Evolutionary conservation across 2,888 invertebrate genomes (phyloP), one percentile per base, ranked within the genome.

Genomic region (Girardia tigrina): DNA sequence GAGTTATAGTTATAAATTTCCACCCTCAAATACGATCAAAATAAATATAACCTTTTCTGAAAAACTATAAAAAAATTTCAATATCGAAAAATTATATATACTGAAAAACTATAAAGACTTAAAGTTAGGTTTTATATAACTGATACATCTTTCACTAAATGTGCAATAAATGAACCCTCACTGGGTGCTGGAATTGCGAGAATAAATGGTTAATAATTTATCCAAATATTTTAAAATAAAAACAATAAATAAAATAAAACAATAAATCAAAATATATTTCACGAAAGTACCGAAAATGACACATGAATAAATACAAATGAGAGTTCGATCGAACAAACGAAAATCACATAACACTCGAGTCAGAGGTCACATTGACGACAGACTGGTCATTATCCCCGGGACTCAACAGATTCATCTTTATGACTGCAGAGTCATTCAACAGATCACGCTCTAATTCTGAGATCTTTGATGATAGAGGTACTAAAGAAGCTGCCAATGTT

Each of bases 321-420:
- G n/a, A n/a, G n/a, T n/a, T n/a, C n/a, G n/a, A n/a, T n/a, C n/a
- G n/a, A n/a, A n/a, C n/a, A n/a, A n/a, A n/a, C 2, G 2, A 8
- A 20, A 8, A 56, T 56, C n/a, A 56, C 56, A 56, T 56, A n/a
- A 56, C 56, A 56, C 56, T 56, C 6, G 56, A 56, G n/a, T 56
- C 56, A 23, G 56, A 56, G 23, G 56, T 56, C 4, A 56, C n/a
- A 56, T 56, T n/a, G n/a, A 56, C 56, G 23, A 56, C n/a, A 8
- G 56, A 56, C 23, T 56, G 4, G 6, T 56, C 56, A 4, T 4
- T 56, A 56, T 56, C 56, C n/a, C n/a, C n/a, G 23, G 56, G 56
- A 56, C 56, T 56, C 20, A 56, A 20, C 23, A 56, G 23, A n/a
- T 4, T 56, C n/a, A 23, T n/a, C 23, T 56, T 56, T n/a, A n/a